Conservation (phyloP, 1,140 invertebrate species). For the Aradophagus sp. region DNA sequence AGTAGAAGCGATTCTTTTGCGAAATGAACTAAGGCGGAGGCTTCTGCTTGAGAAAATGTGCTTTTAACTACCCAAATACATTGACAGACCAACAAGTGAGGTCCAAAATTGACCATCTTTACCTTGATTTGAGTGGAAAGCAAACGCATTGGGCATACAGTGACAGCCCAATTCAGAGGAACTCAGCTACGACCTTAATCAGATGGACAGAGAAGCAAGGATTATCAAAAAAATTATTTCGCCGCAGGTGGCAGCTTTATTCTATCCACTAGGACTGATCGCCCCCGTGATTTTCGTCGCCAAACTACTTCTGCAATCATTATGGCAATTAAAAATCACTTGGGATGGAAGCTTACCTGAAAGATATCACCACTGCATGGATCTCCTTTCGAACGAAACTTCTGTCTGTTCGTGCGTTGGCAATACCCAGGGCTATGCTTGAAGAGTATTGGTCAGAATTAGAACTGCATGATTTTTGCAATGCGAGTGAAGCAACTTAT, state of each 20-base stretch:
- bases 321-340: too few species aligned
- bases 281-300: too few species aligned
- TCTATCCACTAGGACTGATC: too few species aligned
- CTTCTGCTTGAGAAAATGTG: constrained; percentile 23
- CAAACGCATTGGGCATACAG: constrained; percentile 9
- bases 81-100: not conserved
- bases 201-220: not conserved
- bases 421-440: too few species aligned
- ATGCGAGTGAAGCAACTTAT: constrained; percentile 35
- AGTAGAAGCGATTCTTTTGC: constrained; percentile 3
- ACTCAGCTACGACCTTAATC: not conserved
- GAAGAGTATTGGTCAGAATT: not conserved
- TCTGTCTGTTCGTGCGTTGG: too few species aligned
- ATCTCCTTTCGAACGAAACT: too few species aligned
- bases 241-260: too few species aligned
- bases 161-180: constrained; percentile 11
- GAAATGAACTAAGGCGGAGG: constrained; percentile 1
- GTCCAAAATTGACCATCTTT: not conserved
- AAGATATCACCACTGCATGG: too few species aligned
- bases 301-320: too few species aligned
- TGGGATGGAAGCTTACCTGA: too few species aligned
- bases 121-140: too few species aligned
- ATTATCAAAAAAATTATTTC: not conserved
- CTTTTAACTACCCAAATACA: not conserved
- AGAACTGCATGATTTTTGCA: constrained; percentile 39